phyloP scores from a whole-genome alignment of 2,888 invertebrate genomes.

The Caenorhabditis sp. region DNA sequence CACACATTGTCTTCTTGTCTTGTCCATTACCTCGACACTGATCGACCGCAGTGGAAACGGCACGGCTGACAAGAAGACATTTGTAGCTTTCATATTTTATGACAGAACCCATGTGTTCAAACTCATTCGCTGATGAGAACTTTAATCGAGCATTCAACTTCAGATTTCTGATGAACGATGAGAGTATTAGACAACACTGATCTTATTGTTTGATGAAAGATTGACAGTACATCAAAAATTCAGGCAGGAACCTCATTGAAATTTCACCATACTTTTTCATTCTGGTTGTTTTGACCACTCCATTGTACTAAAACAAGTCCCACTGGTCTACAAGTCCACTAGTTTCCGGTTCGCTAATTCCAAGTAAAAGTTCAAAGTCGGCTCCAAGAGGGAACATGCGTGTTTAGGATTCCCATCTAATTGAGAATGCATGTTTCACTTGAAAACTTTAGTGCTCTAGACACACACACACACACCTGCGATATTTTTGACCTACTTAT shows the following conservation, averaged over 20 bases:
- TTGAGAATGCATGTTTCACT: conserved; percentile 49
- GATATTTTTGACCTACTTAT: neutral
- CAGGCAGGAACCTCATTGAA: too few relatives aligned
- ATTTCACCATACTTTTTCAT: neutral
- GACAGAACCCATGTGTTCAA: conserved; percentile 1
- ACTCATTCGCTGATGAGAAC: conserved; percentile 8
- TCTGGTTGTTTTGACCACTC: neutral
- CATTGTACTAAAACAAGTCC: neutral
- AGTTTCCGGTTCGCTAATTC: conserved; percentile 25
- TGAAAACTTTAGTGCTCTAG: conserved; percentile 29
- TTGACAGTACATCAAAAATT: too few relatives aligned
- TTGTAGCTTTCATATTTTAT: conserved; percentile 38
- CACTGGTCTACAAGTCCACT: neutral
- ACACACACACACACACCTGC: conserved; percentile 1
- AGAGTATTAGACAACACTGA: too few relatives aligned
- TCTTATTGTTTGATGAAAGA: too few relatives aligned
- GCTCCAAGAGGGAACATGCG: conserved; percentile 32
- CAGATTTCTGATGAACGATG: neutral
- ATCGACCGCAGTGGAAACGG: conserved; percentile 33
- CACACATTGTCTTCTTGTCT: conserved; percentile 56
- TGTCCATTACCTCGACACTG: conserved; percentile 25
- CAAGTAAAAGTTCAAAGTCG: conserved; percentile 20
- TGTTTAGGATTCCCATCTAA: conserved; percentile 37
- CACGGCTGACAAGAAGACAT: conserved; percentile 33
- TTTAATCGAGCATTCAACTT: neutral